Base-by-base conservation (phyloP, 2,113 vertebrate species). In the Raja brachyura region DNA sequence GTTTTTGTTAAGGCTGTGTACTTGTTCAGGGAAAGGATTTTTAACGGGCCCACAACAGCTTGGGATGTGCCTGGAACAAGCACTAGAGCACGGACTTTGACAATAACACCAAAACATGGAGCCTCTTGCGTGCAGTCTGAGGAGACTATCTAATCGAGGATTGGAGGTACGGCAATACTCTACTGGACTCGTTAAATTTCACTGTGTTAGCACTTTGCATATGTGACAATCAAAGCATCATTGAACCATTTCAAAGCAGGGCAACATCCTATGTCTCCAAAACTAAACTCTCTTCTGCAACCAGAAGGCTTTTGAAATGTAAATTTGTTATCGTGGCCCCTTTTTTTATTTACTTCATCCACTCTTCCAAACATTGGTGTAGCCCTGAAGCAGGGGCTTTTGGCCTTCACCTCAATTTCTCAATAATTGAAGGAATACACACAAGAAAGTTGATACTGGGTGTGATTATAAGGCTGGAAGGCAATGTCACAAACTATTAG, bases 401-500 rank as follows among this genome's bases (percentile, higher is more conserved):
- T 79, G 33, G 2, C 39, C 48, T 5, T 28, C 81, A 85, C 54
- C 81, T 61, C n/a, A 11, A 56, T n/a, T 86, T n/a, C 28, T 61
- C 56, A 61, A 5, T 86, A n/a, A 86, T 13, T 79, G 8, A 59
- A 86, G 14, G 28, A 86, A 86, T 61, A 59, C 81, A 61, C 59
- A 4, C 5, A 86, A 4, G 81, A 10, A 61, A n/a, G 59, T 59
- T 14, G 54, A 86, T 86, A 22, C 39, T 25, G 56, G 54, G 56
- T 0, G 28, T 75, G 25, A 61, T 86, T 61, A 61, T 25, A n/a
- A 86, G 81, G 81, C 25, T 79, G 77, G 39, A 48, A 25, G 54
- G 54, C 59, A 59, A 86, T n/a, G 28, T n/a, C 81, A 86, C 56
- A 86, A 86, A 86, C 56, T 86, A 61, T 86, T 86, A 61, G 54